Percentiles rank a stretch among this genome's conserved stretches.
Conservation (phyloP, 2,797 vertebrate genomes). For the Streptopelia turtur region DNA sequence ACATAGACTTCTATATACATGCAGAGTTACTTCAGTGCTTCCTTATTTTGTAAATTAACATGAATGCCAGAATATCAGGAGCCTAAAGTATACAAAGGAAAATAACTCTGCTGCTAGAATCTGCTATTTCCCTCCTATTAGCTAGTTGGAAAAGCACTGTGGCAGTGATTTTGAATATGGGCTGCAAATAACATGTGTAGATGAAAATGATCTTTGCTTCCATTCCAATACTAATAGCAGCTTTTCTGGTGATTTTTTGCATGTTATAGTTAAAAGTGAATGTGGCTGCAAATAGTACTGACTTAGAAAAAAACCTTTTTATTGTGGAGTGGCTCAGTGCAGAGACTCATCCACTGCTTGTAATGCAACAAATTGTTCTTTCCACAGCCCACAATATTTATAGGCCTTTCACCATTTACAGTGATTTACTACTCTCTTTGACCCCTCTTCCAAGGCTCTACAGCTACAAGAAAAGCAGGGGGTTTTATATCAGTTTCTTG, state of each 20-base stretch:
- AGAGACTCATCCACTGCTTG: not conserved
- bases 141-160: not conserved
- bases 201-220: not conserved
- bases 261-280: not conserved
- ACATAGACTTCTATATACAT: not conserved
- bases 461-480: not conserved
- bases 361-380: constrained; percentile 23
- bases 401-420: constrained; percentile 29
- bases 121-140: not conserved
- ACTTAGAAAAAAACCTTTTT: not conserved
- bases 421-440: not conserved
- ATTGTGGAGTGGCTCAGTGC: not conserved
- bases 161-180: not conserved
- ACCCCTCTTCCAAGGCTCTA: not conserved
- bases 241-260: not conserved
- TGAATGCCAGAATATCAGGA: not conserved
- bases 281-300: not conserved
- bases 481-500: not conserved
- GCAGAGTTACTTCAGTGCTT: not conserved
- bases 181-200: not conserved
- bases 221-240: not conserved
- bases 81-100: not conserved
- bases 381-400: constrained; percentile 14
- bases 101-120: not conserved
- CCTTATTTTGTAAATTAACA: not conserved